phyloP scores from a whole-genome alignment of 2,888 invertebrate species.

The Ecliptopera silaceata region DNA sequence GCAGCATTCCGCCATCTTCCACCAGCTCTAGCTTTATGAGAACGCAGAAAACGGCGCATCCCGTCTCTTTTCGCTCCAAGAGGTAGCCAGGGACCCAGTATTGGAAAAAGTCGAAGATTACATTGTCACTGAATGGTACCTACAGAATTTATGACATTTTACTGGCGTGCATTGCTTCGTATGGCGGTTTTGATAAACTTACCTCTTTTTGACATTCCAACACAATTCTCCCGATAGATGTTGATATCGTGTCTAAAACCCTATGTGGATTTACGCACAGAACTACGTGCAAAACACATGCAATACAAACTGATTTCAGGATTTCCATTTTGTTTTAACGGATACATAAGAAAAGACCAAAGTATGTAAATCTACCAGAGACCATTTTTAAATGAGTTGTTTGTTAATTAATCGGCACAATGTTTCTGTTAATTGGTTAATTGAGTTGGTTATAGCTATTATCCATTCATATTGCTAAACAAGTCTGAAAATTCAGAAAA shows the following conservation, averaged over 20 bases:
- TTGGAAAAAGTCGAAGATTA: constrained; percentile 43
- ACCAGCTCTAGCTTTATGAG: constrained; percentile 41
- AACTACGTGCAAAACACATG: neutral
- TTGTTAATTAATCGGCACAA: neutral
- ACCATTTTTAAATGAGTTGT: neutral
- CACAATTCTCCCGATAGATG: neutral
- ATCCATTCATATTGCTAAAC: neutral
- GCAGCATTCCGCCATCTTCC: constrained; percentile 30
- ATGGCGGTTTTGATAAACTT: neutral
- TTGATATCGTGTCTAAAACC: neutral
- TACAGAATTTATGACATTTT: constrained; percentile 20
- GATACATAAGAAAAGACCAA: neutral
- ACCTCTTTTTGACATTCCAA: constrained; percentile 20
- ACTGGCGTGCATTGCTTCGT: too few species aligned
- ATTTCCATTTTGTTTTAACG: neutral
- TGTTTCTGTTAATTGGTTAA: constrained; percentile 20
- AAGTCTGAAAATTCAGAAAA: neutral
- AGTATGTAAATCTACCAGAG: neutral
- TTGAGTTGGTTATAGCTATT: neutral
- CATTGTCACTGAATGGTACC: constrained; percentile 36
- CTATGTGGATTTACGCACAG: neutral
- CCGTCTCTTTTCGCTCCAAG: constrained; percentile 37
- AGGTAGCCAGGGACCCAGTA: constrained; percentile 44
- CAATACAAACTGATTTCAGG: neutral
- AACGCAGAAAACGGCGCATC: constrained; percentile 50